A percentile compares a stretch with the other conserved stretches of the same genome.
Evolutionary conservation across 1,140 invertebrate species (phyloP).

Genomic region (Neocloeon triangulifer): DNA sequence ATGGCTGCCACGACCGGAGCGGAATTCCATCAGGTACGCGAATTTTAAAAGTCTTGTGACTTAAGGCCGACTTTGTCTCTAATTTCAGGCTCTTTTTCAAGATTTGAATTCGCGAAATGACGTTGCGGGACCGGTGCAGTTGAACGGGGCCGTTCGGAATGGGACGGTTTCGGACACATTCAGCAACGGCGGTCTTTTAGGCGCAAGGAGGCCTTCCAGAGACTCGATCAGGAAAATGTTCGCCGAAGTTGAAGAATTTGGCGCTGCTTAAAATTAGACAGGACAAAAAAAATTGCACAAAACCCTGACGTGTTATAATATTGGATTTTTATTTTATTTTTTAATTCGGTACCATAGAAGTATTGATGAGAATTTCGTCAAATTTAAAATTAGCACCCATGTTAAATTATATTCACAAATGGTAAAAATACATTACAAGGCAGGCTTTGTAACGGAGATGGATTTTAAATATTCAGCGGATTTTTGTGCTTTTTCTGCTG

Average conservation of each 20-base stretch:
- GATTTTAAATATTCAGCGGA: no score
- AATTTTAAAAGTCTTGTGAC: not conserved
- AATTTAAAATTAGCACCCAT: no score
- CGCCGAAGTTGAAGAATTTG: conserved; percentile 15
- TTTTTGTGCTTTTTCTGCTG: no score
- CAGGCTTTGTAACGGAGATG: no score
- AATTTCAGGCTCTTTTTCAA: not conserved
- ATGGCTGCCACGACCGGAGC: conserved; percentile 7
- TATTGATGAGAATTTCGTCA: no score
- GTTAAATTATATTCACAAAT: no score
- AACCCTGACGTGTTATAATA: no score
- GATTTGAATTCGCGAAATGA: not conserved
- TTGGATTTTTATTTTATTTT: no score
- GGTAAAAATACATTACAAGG: no score
- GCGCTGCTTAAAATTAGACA: no score
- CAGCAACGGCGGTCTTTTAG: not conserved
- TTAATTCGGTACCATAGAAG: no score
- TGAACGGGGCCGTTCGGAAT: not conserved
- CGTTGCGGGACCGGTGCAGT: not conserved
- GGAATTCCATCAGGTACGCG: not conserved
- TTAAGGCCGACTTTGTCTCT: not conserved
- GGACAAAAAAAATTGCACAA: no score
- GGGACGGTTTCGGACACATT: not conserved
- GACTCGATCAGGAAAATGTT: conserved; percentile 16
- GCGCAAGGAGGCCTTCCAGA: conserved; percentile 10